Conservation (phyloP, 2,888 invertebrate genomes). For the Chaitophorus viminalis region DNA sequence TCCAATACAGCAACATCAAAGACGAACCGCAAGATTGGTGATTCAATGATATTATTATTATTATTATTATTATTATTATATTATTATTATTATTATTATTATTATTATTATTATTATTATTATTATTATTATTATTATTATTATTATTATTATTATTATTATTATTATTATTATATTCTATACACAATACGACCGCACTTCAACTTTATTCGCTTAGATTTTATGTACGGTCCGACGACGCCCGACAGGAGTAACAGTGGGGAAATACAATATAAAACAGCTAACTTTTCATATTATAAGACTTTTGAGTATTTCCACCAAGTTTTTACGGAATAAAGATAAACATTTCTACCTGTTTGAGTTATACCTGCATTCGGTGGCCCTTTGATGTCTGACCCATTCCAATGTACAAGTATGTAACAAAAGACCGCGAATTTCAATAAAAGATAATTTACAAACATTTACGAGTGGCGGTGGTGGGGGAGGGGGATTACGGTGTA, state of each 20-base stretch:
- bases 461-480: background rate
- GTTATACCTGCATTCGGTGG: background rate
- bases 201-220: constrained; percentile 15
- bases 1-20: constrained; percentile 21
- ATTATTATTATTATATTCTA: background rate
- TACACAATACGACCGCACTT: constrained; percentile 7
- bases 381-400: constrained; percentile 13
- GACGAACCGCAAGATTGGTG: constrained; percentile 1
- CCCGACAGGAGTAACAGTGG: background rate
- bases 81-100: too few species aligned
- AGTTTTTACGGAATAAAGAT: background rate
- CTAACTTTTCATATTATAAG: constrained; percentile 24
- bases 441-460: constrained; percentile 22
- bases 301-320: background rate
- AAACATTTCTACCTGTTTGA: constrained; percentile 19
- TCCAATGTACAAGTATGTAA: background rate
- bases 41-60: constrained; percentile 3
- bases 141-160: too few species aligned
- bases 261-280: constrained; percentile 17
- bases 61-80: too few species aligned
- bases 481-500: background rate
- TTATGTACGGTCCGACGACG: background rate
- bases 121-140: too few species aligned
- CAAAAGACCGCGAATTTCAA: background rate
- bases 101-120: too few species aligned